These are phyloP conservation scores for Dendrophyllia cribrosa DNA, from an alignment of 64 coral and sea anemone genomes.

Conservation along the genomic window DNA sequence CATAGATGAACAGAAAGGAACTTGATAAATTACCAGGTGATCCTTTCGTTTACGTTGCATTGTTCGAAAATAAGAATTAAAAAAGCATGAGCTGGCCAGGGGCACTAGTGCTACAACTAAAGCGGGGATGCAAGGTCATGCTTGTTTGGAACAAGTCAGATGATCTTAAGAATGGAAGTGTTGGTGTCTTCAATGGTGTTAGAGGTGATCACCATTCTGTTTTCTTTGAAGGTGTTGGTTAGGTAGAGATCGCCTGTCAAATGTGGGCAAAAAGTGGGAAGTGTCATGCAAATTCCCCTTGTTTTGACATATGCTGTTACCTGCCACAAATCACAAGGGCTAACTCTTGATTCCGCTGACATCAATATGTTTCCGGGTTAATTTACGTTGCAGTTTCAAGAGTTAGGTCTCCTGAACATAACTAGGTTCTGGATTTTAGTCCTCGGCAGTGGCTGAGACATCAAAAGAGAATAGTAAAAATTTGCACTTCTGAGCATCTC, in stretches of 20 bases:
- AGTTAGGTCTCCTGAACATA: slow-evolving; percentile 30
- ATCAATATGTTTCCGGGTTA: slow-evolving; percentile 42
- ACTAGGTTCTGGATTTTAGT: slow-evolving; percentile 41
- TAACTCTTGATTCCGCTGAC: slow-evolving; percentile 21
- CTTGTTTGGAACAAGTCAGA: slow-evolving; percentile 49
- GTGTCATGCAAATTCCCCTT: slow-evolving; percentile 16
- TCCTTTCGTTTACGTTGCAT: not conserved
- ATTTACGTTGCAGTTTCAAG: slow-evolving; percentile 57
- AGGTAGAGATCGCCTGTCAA: not conserved
- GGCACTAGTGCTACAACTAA: not conserved
- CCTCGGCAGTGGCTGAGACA: slow-evolving; percentile 15
- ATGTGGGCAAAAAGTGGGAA: slow-evolving; percentile 4
- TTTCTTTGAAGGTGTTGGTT: not conserved
- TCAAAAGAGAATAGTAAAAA: not conserved
- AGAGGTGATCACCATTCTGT: not conserved
- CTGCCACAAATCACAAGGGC: slow-evolving; percentile 6
- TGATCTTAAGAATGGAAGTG: slow-evolving; percentile 10
- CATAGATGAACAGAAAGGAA: slow-evolving; percentile 17
- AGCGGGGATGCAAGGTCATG: slow-evolving; percentile 49
- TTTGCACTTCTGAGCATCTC: not conserved
- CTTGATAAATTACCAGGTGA: slow-evolving; percentile 15
- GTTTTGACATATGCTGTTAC: slow-evolving; percentile 28
- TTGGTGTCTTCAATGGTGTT: not conserved
- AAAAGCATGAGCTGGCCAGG: slow-evolving; percentile 9
- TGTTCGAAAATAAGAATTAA: not conserved